Evolutionary conservation across 2,113 vertebrate species (phyloP).

Genomic region (Ciconia stormi): DNA sequence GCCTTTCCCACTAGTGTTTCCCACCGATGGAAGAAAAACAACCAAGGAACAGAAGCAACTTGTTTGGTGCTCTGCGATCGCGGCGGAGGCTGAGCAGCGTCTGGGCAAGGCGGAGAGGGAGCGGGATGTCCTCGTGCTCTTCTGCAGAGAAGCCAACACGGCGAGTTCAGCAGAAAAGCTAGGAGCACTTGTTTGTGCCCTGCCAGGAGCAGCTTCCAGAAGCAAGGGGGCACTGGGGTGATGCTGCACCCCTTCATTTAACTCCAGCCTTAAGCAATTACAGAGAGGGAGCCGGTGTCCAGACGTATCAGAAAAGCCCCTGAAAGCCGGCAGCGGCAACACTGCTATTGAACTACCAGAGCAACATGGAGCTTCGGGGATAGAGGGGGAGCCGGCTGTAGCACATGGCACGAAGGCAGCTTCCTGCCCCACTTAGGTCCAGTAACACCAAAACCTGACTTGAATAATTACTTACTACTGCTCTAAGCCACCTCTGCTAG

Average conservation of each 20-base stretch:
- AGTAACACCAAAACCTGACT: neutral
- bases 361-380: neutral
- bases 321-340: neutral
- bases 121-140: neutral
- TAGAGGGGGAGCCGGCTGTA: neutral
- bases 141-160: neutral
- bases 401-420: neutral
- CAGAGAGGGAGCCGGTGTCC: neutral
- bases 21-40: accelerated
- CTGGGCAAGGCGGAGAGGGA: neutral
- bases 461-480: neutral
- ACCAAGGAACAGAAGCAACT: neutral
- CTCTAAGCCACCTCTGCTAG: neutral
- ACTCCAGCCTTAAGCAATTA: neutral
- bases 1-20: neutral
- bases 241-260: neutral
- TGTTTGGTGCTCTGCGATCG: accelerated
- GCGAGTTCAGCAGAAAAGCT: neutral
- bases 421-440: neutral
- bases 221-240: neutral
- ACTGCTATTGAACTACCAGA: neutral
- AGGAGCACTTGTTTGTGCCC: neutral
- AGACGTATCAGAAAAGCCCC: neutral
- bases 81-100: neutral
- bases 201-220: neutral